Base-by-base conservation (phyloP, 2,888 invertebrate genomes). In the Sylvicola fuscatus region DNA sequence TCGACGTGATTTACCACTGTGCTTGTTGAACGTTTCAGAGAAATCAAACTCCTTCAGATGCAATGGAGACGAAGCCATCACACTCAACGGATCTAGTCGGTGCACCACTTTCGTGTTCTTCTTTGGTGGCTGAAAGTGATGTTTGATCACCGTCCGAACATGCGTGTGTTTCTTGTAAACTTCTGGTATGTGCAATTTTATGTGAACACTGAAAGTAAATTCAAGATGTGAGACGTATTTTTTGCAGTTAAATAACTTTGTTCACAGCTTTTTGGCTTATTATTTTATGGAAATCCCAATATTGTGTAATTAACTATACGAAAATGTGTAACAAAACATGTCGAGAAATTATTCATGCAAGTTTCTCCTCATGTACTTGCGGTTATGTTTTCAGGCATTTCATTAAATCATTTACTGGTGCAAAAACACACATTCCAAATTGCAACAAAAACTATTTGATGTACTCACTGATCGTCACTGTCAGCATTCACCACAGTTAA, bases 41-140 rank as follows among this genome's bases (percentile, higher is more conserved):
- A 21, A 21, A 21, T 21, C 21, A 7, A 27, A 27, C 7, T 27
- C 27, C 27, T 27, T 27, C 29, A 29, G 11, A n/a, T 29, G 29
- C 4, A 29, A 6, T 10, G 14, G 14, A n/a, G 29, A 13, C 6
- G 29, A n/a, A 7, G 14, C n/a, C 29, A 13, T 29, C 14, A n/a
- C 14, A 6, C 14, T 29, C 29, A 29, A n/a, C 14, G 16, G 14
- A n/a, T 14, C 32, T n/a, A 32, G 16, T 11, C 16, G 14, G n/a
- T 14, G 16, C 15, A 16, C 14, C 5, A 16, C n/a, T 16, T 32
- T 32, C 11, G 14, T 14, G 10, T 10, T 34, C 12, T 32, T 28
- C 27, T 36, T 39, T 31, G 36, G 36, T 14, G 36, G 39, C 36
- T 39, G 39, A 21, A 39, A 39, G 21, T 39, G 39, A 17, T 39